These are phyloP conservation scores for Fratercula arctica DNA, from an alignment of 2,797 vertebrate genomes.

Conservation along the genomic window DNA sequence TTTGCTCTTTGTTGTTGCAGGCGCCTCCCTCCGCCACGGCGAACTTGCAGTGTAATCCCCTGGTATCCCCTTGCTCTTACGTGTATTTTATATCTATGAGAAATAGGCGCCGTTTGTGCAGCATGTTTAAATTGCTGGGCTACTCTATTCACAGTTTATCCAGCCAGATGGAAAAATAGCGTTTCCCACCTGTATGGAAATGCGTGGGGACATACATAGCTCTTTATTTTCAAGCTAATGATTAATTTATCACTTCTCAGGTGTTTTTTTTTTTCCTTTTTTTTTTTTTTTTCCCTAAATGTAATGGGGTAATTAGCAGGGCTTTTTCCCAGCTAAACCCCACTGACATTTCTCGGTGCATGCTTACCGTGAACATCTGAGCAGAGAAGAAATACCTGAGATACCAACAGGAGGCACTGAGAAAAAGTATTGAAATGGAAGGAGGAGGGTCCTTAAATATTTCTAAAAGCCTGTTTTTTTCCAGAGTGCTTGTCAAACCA, in stretches of 20 bases:
- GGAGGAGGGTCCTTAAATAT: not conserved
- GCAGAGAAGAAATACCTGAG: not conserved
- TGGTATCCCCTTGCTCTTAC: not conserved
- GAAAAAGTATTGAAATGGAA: not conserved
- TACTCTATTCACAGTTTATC: not conserved
- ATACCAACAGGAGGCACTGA: not conserved
- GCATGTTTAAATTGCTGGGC: not conserved
- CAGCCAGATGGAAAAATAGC: not conserved
- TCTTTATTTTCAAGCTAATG: not conserved
- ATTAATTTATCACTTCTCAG: conserved; percentile 8
- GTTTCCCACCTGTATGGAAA: conserved; percentile 30
- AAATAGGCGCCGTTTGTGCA: not conserved
- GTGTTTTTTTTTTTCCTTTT: not conserved
- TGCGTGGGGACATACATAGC: not conserved
- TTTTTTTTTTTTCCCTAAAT: no score
- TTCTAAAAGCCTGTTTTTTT: fast-evolving
- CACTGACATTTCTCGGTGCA: not conserved
- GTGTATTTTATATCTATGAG: not conserved
- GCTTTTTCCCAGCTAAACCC: not conserved
- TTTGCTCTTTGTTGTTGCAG: conserved; percentile 31
- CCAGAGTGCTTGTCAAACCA: not conserved
- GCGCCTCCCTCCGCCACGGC: not conserved
- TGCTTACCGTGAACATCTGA: not conserved
- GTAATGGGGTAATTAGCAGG: not conserved
- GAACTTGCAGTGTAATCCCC: not conserved